Base-by-base conservation (phyloP, 2,113 vertebrate genomes). In the Oenanthe oenanthe region DNA sequence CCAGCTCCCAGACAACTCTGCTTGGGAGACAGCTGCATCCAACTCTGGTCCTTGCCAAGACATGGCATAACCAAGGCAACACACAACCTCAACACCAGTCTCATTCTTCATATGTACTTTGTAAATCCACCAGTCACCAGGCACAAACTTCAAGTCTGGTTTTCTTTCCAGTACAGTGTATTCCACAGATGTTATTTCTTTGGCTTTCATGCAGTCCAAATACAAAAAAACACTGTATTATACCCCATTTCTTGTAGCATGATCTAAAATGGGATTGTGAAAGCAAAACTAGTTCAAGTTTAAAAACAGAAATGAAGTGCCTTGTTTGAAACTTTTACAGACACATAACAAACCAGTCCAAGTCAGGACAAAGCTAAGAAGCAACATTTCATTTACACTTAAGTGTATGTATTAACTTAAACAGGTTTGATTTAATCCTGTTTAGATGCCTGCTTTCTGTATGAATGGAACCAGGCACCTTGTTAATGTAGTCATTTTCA, bases 31-130 rank as follows among this genome's bases (percentile, higher is more conserved):
- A 45, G 34, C 10, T 13, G 15, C 32, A 22, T 2, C 5, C 42
- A 29, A n/a, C 77, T 48, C 63, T 51, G 40, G 36, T 42, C 45
- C 28, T 7, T n/a, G 17, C 31, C 45, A 20, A 13, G 32, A 20
- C 79, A 47, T 0, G 0, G 19, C 1, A 8, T 0, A 17, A n/a
- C 28, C 36, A 18, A 62, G 72, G 14, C 32, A 48, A 17, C 57
- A 17, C 17, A 7, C 13, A 16, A 22, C 51, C 38, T n/a, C 28
- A 54, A 47, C 47, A 8, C 21, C 19, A 5, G 0, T 7, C 48
- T 60, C 40, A 3, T 57, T 62, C 66, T 42, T 60, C 57, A 7
- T 7, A 14, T 8, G 20, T 12, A 24, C 48, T 85, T 26, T 85
- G 74, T 38, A 78, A 88, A 82, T 21, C 36, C 47, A 57, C 28